Evolutionary conservation across 2,888 invertebrate genomes (phyloP).

Genomic region (Thera britannica): DNA sequence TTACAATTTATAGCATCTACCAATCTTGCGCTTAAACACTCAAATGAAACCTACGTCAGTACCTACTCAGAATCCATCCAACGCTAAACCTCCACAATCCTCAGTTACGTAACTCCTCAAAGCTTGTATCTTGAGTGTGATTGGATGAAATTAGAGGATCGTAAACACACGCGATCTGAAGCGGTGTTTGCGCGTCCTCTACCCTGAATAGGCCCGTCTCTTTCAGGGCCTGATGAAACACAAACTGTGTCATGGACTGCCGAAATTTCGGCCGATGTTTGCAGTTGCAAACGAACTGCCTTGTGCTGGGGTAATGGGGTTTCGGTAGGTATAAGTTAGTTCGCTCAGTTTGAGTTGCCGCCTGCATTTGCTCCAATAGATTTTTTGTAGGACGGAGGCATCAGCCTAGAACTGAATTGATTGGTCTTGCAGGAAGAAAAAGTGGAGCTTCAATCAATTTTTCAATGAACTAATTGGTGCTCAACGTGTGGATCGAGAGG

Average conservation of each 20-base stretch:
- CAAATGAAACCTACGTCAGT: slow-evolving; percentile 2
- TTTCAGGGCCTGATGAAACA: slow-evolving; percentile 78
- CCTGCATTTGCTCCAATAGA: slow-evolving; percentile 25
- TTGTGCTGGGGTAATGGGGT: slow-evolving; percentile 64
- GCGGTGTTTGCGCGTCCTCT: slow-evolving; percentile 64
- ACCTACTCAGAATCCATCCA: slow-evolving; percentile 22
- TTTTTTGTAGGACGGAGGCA: slow-evolving; percentile 26
- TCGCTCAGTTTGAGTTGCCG: slow-evolving; percentile 34
- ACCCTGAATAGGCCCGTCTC: slow-evolving; percentile 62
- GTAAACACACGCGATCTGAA: slow-evolving; percentile 65
- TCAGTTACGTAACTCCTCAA: slow-evolving; percentile 35
- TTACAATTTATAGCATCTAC: no score
- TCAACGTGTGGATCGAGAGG: slow-evolving; percentile 20
- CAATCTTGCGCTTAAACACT: neutral
- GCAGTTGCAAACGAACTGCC: slow-evolving; percentile 66
- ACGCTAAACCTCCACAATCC: slow-evolving; percentile 27
- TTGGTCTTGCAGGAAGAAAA: slow-evolving; percentile 31
- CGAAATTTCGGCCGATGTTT: slow-evolving; percentile 73
- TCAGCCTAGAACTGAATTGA: slow-evolving; percentile 31
- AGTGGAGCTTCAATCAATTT: slow-evolving; percentile 28
- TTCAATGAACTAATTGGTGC: slow-evolving; percentile 25
- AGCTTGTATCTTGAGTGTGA: slow-evolving; percentile 59
- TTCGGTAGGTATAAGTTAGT: slow-evolving; percentile 50
- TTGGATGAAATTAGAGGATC: slow-evolving; percentile 69
- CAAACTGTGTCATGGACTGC: slow-evolving; percentile 78